A percentile compares a stretch with the other conserved stretches of the same genome.
phyloP scores from a whole-genome alignment of 2,888 invertebrate genomes.

The Cryptocheilus praepositus region DNA sequence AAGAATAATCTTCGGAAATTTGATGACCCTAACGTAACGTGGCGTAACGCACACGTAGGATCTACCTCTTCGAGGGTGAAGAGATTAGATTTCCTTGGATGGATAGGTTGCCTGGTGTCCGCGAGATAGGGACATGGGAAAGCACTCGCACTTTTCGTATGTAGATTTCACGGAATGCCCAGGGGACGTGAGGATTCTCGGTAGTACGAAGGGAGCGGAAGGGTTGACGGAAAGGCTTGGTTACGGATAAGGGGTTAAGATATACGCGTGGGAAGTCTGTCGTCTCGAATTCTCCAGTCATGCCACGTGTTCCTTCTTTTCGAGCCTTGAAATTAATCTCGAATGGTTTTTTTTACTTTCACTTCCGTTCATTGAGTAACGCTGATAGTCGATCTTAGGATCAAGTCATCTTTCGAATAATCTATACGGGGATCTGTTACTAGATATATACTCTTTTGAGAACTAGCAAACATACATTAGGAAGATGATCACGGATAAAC shows the following conservation, averaged over 20 bases:
- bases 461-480: too few relatives aligned
- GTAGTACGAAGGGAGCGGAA: slow-evolving; percentile 42
- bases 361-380: slow-evolving; percentile 3
- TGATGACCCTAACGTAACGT: slow-evolving; percentile 39
- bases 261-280: slow-evolving; percentile 57
- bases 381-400: background rate
- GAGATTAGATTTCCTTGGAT: slow-evolving; percentile 59
- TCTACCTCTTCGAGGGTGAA: slow-evolving; percentile 46
- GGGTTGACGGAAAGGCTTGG: slow-evolving; percentile 47
- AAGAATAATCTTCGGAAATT: slow-evolving; percentile 40
- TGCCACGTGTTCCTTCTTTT: slow-evolving; percentile 49
- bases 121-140: slow-evolving; percentile 60
- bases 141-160: slow-evolving; percentile 63
- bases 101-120: slow-evolving; percentile 54
- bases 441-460: too few relatives aligned
- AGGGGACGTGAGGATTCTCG: slow-evolving; percentile 42
- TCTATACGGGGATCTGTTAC: too few relatives aligned
- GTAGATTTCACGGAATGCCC: slow-evolving; percentile 59
- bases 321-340: slow-evolving; percentile 29
- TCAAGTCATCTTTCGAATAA: background rate
- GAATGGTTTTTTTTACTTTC: slow-evolving; percentile 11
- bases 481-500: too few relatives aligned
- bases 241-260: slow-evolving; percentile 50
- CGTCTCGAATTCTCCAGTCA: slow-evolving; percentile 50
- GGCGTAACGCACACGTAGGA: slow-evolving; percentile 43